These are phyloP conservation scores for Furnarius figulus DNA, from an alignment of 2,113 vertebrate species.

Conservation along the genomic window DNA sequence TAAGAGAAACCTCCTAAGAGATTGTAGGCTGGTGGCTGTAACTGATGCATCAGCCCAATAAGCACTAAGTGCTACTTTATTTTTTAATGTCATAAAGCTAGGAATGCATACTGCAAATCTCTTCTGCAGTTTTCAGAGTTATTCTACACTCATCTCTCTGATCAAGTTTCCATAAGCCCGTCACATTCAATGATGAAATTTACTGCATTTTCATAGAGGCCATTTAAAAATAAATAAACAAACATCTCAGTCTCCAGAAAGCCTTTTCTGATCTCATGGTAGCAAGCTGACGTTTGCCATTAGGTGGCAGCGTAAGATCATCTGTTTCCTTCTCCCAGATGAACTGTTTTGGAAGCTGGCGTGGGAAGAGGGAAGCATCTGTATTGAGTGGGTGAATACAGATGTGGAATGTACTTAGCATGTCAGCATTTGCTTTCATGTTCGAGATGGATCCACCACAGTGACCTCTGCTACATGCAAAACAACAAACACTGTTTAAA, in stretches of 20 bases:
- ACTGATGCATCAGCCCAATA: neutral
- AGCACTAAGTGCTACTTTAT: neutral
- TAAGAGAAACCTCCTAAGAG: neutral
- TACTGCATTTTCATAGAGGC: neutral
- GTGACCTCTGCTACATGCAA: slow-evolving; percentile 68
- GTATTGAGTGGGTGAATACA: slow-evolving; percentile 43
- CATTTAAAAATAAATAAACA: neutral
- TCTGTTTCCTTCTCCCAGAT: neutral
- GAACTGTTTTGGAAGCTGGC: neutral
- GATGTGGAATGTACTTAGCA: slow-evolving; percentile 51
- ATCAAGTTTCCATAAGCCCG: neutral
- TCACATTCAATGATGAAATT: neutral
- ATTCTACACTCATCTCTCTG: neutral
- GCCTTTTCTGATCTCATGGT: neutral
- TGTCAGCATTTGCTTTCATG: slow-evolving; percentile 49
- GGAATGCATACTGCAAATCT: neutral
- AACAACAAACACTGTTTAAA: slow-evolving; percentile 6
- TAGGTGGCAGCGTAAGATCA: slow-evolving; percentile 79
- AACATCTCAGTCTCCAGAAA: neutral
- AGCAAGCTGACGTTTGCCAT: slow-evolving; percentile 54
- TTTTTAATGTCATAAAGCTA: neutral
- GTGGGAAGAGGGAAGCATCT: slow-evolving; percentile 23
- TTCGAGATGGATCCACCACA: slow-evolving; percentile 68
- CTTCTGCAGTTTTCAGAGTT: neutral
- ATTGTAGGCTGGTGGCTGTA: neutral